phyloP scores from a whole-genome alignment of 2,888 invertebrate genomes.

The Cremastinae sp. region DNA sequence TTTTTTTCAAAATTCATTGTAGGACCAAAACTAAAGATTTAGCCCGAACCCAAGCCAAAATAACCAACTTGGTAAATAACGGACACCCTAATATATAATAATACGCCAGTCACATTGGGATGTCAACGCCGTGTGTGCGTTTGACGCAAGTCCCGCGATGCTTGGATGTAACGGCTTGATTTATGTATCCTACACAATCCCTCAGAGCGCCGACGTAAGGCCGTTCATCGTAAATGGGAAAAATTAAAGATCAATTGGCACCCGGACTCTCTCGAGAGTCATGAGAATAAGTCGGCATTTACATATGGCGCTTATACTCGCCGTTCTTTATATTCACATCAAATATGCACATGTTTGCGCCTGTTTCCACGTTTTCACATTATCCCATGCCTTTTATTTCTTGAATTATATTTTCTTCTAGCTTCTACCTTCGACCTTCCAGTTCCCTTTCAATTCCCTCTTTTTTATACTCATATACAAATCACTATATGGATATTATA shows the following conservation, averaged over 20 bases:
- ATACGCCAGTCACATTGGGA: no score
- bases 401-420: no score
- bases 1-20: no score
- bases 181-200: slow-evolving; percentile 21
- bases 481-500: no score
- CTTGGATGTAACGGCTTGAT: slow-evolving; percentile 16
- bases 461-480: no score
- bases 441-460: no score
- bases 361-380: background rate
- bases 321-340: background rate
- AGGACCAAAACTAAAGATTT: no score
- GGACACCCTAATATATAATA: no score
- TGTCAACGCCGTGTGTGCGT: background rate
- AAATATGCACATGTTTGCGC: background rate
- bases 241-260: slow-evolving; percentile 64
- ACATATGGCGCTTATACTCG: slow-evolving; percentile 5
- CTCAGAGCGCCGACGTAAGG: slow-evolving; percentile 36
- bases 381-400: no score
- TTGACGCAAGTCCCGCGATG: background rate
- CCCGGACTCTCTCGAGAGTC: slow-evolving; percentile 51
- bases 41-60: no score
- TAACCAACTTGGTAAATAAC: no score
- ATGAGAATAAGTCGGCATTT: slow-evolving; percentile 61
- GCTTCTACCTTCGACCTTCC: no score
- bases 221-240: slow-evolving; percentile 42